These are phyloP conservation scores for Sphyrna mokarran DNA, from an alignment of 2,113 vertebrate species.

Conservation along the genomic window DNA sequence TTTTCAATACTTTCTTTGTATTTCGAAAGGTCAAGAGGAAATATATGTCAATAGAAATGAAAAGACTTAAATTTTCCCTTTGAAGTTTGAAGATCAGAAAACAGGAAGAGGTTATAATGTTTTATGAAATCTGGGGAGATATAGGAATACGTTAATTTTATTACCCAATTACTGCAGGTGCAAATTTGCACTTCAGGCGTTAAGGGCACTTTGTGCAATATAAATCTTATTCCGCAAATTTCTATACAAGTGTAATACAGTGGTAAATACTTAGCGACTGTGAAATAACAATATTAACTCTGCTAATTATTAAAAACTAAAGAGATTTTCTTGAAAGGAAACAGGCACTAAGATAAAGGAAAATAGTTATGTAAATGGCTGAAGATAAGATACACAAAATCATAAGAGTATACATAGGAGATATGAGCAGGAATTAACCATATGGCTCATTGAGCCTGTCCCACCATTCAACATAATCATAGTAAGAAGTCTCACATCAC, in stretches of 20 bases:
- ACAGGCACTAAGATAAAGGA: too few relatives aligned
- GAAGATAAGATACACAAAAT: too few relatives aligned
- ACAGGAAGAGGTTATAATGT: background rate
- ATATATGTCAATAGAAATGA: background rate
- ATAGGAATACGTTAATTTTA: background rate
- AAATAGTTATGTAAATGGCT: too few relatives aligned
- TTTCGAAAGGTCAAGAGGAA: background rate
- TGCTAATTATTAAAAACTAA: background rate
- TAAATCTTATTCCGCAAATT: background rate
- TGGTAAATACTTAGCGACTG: background rate
- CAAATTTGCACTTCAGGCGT: background rate
- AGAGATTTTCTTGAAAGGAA: too few relatives aligned
- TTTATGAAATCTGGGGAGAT: background rate
- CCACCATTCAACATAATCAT: too few relatives aligned
- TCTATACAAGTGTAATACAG: background rate
- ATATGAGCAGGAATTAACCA: too few relatives aligned
- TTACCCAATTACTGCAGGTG: background rate
- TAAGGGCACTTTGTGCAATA: background rate
- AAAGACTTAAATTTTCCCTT: slow-evolving; percentile 10
- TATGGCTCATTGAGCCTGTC: too few relatives aligned
- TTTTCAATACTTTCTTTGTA: background rate
- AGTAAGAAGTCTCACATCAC: too few relatives aligned
- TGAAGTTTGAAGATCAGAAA: slow-evolving; percentile 31
- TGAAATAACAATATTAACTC: background rate
- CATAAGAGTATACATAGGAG: too few relatives aligned